These are phyloP conservation scores for Phodopus roborovskii DNA, from an alignment of 2,113 vertebrate species.

Conservation along the genomic window DNA sequence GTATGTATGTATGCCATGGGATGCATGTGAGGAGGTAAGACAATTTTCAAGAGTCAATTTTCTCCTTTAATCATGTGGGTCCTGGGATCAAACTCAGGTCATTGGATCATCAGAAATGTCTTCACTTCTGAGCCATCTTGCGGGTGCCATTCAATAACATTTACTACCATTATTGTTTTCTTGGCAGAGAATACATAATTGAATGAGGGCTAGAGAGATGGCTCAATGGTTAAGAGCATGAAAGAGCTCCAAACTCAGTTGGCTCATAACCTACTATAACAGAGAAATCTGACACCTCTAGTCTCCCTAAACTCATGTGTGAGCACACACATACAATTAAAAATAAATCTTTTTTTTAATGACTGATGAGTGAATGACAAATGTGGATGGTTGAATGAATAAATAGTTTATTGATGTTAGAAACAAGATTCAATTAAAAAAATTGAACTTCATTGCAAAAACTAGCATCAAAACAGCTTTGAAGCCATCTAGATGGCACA, in stretches of 20 bases:
- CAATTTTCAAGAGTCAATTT: not conserved
- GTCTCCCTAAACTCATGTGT: not conserved
- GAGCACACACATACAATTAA: not conserved
- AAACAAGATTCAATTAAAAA: conserved; percentile 57
- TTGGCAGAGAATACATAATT: not conserved
- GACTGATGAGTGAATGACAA: not conserved
- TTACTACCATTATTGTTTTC: not conserved
- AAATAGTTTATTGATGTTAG: conserved; percentile 9
- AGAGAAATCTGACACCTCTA: not conserved
- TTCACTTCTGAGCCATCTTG: not conserved
- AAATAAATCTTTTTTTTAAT: not conserved
- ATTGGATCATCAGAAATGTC: not conserved
- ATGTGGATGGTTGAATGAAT: not conserved
- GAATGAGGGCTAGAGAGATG: not conserved
- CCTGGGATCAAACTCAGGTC: not conserved
- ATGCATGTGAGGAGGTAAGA: not conserved
- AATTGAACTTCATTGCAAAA: conserved; percentile 14
- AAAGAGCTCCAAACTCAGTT: not conserved
- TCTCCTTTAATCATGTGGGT: not conserved
- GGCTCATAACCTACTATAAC: not conserved
- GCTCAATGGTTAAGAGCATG: not conserved
- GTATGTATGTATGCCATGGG: not conserved
- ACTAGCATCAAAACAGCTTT: conserved; percentile 2
- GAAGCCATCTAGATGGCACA: not conserved
- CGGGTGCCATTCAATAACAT: too few species aligned